Percentiles rank a stretch among this genome's conserved stretches.
phyloP scores from a whole-genome alignment of 1,140 invertebrate genomes.

The Mizuhopecten yessoensis region DNA sequence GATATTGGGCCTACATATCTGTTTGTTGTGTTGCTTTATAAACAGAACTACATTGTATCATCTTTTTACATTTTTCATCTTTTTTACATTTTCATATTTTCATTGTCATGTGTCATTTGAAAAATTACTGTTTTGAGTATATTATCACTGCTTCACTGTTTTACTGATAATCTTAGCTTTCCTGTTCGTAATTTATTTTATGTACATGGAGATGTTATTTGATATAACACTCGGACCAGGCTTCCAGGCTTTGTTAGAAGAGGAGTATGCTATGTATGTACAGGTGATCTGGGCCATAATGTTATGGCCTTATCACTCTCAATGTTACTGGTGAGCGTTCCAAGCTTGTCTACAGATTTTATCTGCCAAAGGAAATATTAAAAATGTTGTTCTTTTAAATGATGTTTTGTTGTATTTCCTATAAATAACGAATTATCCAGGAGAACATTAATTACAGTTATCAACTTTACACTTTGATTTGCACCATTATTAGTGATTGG shows the following conservation, averaged over 20 bases:
- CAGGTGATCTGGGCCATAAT: background rate
- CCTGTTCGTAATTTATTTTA: conserved; percentile 28
- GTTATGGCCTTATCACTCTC: background rate
- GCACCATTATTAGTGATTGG: too few species aligned
- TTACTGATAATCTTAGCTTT: conserved; percentile 2
- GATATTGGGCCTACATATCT: background rate
- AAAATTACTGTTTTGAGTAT: conserved; percentile 3
- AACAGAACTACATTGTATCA: background rate
- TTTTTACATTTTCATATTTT: background rate
- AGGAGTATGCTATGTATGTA: background rate
- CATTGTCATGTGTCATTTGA: background rate
- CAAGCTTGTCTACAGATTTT: conserved; percentile 13
- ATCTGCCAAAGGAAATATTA: conserved; percentile 33
- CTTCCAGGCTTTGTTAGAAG: background rate
- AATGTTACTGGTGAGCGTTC: background rate
- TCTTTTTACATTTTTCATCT: background rate
- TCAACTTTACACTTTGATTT: too few species aligned
- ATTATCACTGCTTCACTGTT: conserved; percentile 13
- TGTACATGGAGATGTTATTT: conserved; percentile 24
- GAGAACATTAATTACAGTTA: too few species aligned
- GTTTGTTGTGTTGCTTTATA: background rate
- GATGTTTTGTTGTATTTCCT: background rate
- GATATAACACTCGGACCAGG: background rate
- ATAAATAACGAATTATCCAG: too few species aligned
- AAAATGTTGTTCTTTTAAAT: conserved; percentile 29